phyloP scores from a whole-genome alignment of 2,797 vertebrate species.

The Atherinosoma microstoma region DNA sequence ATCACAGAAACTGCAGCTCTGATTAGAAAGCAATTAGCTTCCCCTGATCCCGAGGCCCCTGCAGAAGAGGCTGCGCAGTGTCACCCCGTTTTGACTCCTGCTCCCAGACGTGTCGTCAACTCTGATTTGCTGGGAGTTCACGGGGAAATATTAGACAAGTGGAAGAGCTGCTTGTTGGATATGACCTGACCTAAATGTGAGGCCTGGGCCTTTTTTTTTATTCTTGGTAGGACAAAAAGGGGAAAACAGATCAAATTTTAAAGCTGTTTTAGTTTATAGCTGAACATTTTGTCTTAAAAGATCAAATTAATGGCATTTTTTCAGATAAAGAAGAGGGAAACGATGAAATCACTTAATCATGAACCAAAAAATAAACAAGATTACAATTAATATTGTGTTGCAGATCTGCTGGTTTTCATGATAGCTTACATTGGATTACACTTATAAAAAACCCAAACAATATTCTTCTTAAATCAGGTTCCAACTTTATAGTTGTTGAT shows the following conservation, averaged over 20 bases:
- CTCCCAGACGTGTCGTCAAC: conserved; percentile 33
- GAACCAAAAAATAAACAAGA: neutral
- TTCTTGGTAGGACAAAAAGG: conserved; percentile 23
- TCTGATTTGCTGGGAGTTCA: conserved; percentile 40
- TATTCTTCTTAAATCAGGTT: no score
- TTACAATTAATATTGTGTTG: neutral
- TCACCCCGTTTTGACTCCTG: conserved; percentile 38
- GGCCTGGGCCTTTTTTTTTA: neutral
- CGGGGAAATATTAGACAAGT: conserved; percentile 24
- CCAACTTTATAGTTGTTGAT: no score
- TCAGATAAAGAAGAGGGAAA: no score
- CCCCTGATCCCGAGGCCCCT: conserved; percentile 46
- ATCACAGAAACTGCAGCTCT: conserved; percentile 50
- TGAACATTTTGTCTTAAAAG: no score
- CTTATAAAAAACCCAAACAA: no score
- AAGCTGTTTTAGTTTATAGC: no score
- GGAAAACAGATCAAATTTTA: neutral
- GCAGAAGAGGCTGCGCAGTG: conserved; percentile 47
- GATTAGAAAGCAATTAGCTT: conserved; percentile 78
- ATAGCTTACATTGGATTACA: no score
- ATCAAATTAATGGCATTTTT: no score
- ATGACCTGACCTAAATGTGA: conserved; percentile 56
- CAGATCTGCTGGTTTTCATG: no score
- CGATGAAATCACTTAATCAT: neutral
- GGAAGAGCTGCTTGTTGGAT: conserved; percentile 36